phyloP scores from a whole-genome alignment of 2,113 vertebrate genomes.

The Aramus guarauna region DNA sequence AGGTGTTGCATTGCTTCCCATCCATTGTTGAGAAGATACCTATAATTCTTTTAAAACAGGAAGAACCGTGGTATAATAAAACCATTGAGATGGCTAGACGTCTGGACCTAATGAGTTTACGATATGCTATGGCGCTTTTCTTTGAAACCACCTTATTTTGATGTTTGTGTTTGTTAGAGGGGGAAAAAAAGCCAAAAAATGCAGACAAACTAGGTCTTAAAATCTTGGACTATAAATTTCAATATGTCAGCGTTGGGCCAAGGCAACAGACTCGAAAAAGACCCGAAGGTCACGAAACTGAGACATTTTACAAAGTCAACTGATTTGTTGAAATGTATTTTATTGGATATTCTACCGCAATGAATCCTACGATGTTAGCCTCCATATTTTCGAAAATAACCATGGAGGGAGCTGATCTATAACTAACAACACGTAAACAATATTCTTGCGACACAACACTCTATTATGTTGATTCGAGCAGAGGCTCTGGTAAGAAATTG shows the following conservation, averaged over 20 bases:
- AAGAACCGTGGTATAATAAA: slow-evolving; percentile 95
- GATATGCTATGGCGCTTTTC: slow-evolving; percentile 83
- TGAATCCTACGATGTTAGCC: neutral
- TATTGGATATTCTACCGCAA: neutral
- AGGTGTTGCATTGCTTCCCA: slow-evolving; percentile 83
- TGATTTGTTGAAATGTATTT: slow-evolving; percentile 23
- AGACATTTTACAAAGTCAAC: neutral
- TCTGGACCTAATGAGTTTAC: slow-evolving; percentile 99
- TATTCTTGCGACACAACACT: neutral
- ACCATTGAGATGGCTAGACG: slow-evolving; percentile 94
- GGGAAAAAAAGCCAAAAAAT: slow-evolving; percentile 80
- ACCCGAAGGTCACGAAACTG: slow-evolving; percentile 5
- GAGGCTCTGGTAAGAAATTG: neutral
- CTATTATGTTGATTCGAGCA: neutral
- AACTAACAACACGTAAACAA: neutral
- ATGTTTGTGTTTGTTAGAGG: slow-evolving; percentile 88
- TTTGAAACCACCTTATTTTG: slow-evolving; percentile 90
- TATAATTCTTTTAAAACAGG: slow-evolving; percentile 95
- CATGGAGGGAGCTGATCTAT: neutral
- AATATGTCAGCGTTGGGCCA: slow-evolving; percentile 44
- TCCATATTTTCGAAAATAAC: neutral
- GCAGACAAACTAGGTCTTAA: slow-evolving; percentile 81
- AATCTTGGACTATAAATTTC: slow-evolving; percentile 78
- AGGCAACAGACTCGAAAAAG: slow-evolving; percentile 42
- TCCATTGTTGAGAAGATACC: slow-evolving; percentile 84